Base-by-base conservation (phyloP, 1,140 invertebrate species). In the Theocolax elegans region DNA sequence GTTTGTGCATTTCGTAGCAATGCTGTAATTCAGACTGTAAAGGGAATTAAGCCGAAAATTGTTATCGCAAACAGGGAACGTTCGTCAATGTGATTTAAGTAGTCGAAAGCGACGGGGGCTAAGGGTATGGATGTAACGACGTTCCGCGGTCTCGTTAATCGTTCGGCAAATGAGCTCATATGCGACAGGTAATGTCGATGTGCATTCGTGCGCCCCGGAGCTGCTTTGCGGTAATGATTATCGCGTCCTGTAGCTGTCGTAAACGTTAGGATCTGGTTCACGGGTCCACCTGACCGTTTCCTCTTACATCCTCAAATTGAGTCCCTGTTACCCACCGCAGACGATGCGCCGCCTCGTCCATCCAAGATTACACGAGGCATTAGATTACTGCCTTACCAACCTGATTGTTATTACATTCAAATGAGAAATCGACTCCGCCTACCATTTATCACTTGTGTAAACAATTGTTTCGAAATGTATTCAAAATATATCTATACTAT, bases 81-180 rank as follows among this genome's bases (percentile, higher is more conserved):
- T 66, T 19, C 21, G 17, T 31, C 58, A 40, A 48, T 38, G 59
- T 63, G 67, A 70, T 70, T 70, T 64, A 70, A 64, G 23, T 38
- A 29, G 1, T 3, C 1, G 19, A n/a, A n/a, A n/a, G 49, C 44
- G 27, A 15, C 54, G 53, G 21, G 21, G n/a, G 49, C 44, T 21
- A 15, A 62, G 53, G 21, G 21, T 69, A 76, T 73, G 46, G 68
- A 71, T 49, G 64, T 53, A 72, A 77, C 76, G 59, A 71, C 74
- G 68, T 75, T 75, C 66, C 67, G 76, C 49, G 77, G 77, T 77
- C 74, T 69, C 72, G 54, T 77, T 79, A 75, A 76, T 77, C 75
- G 63, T 72, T 65, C 71, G 65, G 64, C 68, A 71, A 76, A 78
- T 73, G 78, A 76, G 71, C 65, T 59, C 59, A 12, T 35, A 38